These are phyloP conservation scores for Petrophora chlorosata DNA, from an alignment of 2,888 invertebrate genomes.

Conservation along the genomic window DNA sequence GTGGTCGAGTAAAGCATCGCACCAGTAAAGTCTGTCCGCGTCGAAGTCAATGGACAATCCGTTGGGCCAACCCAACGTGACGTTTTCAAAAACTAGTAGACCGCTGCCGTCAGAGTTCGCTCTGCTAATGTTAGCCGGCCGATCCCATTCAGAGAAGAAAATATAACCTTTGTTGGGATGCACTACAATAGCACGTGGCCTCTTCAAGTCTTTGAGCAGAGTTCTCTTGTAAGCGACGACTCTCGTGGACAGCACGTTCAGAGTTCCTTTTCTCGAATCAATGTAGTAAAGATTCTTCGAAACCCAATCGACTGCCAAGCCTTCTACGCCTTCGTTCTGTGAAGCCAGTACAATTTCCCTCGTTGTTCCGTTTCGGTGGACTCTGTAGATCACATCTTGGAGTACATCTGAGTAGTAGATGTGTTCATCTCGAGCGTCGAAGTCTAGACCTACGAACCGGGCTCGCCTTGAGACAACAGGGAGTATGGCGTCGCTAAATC, in stretches of 20 bases:
- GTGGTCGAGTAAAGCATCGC: constrained; percentile 97
- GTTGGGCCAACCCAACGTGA: constrained; percentile 98
- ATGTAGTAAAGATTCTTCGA: constrained; percentile 98
- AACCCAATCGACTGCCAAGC: constrained; percentile 97
- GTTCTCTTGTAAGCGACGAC: constrained; percentile 93
- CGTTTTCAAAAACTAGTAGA: constrained; percentile 93
- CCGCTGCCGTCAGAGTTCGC: constrained; percentile 95
- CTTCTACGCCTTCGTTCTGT: constrained; percentile 98
- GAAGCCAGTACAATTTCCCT: constrained; percentile 96
- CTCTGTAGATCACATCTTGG: constrained; percentile 95
- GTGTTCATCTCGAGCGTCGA: constrained; percentile 94
- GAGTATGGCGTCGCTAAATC: constrained; percentile 97
- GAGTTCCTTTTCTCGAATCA: constrained; percentile 95
- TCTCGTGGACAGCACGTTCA: constrained; percentile 95
- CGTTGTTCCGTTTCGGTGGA: constrained; percentile 90
- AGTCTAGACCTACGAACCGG: constrained; percentile 97
- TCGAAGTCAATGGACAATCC: constrained; percentile 96
- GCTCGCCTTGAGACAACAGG: constrained; percentile 96
- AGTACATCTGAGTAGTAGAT: constrained; percentile 99
- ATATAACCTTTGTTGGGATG: constrained; percentile 97
- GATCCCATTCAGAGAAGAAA: constrained; percentile 98
- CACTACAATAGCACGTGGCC: constrained; percentile 97
- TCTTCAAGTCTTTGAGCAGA: constrained; percentile 92
- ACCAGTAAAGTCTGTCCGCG: constrained; percentile 96
- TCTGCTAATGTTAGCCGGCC: constrained; percentile 97